Conservation (phyloP, 2,113 vertebrate species). For the Solenodon paradoxus region DNA sequence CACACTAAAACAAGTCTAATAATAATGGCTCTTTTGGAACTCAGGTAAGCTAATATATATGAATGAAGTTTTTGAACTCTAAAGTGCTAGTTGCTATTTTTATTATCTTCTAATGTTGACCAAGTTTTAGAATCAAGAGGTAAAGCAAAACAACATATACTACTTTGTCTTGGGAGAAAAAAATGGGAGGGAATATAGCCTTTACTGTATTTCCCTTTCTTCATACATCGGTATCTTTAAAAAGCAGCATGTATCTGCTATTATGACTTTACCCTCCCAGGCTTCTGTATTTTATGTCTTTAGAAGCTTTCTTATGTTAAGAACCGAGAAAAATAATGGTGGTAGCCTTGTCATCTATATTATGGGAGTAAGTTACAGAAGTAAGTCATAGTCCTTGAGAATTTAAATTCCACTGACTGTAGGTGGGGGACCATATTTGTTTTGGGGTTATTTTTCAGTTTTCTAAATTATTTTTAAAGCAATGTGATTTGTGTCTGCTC, state of each 20-base stretch:
- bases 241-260: background rate
- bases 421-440: background rate
- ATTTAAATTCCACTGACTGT: constrained; percentile 13
- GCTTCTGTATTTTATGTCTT: background rate
- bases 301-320: background rate
- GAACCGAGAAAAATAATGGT: background rate
- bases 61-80: background rate
- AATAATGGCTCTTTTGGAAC: background rate
- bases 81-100: background rate
- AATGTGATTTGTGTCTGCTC: background rate
- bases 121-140: constrained; percentile 28
- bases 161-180: background rate
- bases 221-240: constrained; percentile 21
- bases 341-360: background rate
- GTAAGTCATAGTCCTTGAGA: background rate
- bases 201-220: background rate
- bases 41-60: background rate
- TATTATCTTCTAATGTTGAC: background rate
- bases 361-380: background rate
- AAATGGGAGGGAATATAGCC: background rate
- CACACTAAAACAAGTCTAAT: background rate
- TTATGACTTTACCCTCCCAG: background rate
- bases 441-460: background rate
- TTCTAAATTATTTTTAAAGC: background rate
- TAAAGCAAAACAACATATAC: background rate